phyloP scores from a whole-genome alignment of 2,797 vertebrate genomes.

The Microcaecilia unicolor region DNA sequence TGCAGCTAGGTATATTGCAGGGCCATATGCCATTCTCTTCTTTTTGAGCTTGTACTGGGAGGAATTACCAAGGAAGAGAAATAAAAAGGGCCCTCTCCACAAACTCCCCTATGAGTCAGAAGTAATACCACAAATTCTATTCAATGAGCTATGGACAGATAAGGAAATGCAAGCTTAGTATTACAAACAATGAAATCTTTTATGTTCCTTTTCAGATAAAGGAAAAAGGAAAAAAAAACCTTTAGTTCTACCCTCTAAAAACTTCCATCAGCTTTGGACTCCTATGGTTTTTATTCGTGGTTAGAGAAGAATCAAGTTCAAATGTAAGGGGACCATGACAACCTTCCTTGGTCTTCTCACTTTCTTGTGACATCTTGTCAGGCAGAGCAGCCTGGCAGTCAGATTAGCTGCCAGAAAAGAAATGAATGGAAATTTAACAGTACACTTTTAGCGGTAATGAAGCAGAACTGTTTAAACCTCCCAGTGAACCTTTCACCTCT shows the following conservation, averaged over 20 bases:
- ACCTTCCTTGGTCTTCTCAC: slow-evolving; percentile 10
- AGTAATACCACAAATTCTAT: too few species aligned
- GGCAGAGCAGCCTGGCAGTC: slow-evolving; percentile 9
- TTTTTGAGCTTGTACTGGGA: too few species aligned
- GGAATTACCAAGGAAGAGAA: too few species aligned
- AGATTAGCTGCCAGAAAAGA: slow-evolving; percentile 14
- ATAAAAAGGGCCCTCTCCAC: too few species aligned
- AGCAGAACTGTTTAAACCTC: slow-evolving; percentile 6
- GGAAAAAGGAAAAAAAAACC: too few species aligned
- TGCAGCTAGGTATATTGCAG: too few species aligned
- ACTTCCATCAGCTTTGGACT: slow-evolving; percentile 11
- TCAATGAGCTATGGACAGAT: too few species aligned
- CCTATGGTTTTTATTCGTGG: slow-evolving; percentile 19
- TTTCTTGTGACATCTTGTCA: slow-evolving; percentile 16
- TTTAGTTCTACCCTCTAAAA: slow-evolving; percentile 5
- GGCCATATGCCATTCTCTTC: too few species aligned
- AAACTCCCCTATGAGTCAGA: too few species aligned
- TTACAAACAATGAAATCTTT: too few species aligned
- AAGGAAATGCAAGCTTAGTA: too few species aligned
- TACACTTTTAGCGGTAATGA: slow-evolving; percentile 6
- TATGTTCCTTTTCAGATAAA: too few species aligned
- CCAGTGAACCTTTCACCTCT: slow-evolving; percentile 4
- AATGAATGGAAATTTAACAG: slow-evolving; percentile 9
- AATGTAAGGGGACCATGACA: slow-evolving; percentile 18
- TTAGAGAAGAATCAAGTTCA: slow-evolving; percentile 30